Conservation (phyloP, 2,113 vertebrate genomes). For the Embiotoca jacksoni region DNA sequence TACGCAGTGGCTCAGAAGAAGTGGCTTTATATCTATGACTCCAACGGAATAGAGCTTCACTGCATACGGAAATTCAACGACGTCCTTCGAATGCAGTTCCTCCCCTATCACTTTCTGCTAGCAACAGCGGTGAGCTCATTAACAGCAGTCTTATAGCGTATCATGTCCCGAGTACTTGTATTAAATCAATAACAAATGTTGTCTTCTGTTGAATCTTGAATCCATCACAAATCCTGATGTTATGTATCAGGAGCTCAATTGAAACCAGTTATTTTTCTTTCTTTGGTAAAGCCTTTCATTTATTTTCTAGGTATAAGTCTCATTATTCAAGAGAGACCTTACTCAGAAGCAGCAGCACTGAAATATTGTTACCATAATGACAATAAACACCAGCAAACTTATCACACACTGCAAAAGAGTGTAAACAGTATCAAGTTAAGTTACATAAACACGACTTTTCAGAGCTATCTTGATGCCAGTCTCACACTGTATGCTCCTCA, state of each 20-base stretch:
- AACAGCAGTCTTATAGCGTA: background rate
- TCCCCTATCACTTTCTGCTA: slow-evolving; percentile 90
- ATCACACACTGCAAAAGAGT: no score
- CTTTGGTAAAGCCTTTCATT: no score
- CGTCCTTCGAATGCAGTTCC: slow-evolving; percentile 88
- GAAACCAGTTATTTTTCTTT: no score
- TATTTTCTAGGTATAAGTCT: no score
- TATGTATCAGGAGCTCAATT: background rate
- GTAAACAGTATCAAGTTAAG: no score
- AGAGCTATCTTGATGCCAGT: no score
- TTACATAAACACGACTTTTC: no score
- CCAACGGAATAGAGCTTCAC: slow-evolving; percentile 90
- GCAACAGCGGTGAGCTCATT: slow-evolving; percentile 83
- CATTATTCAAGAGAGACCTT: no score
- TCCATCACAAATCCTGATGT: background rate
- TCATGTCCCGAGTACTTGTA: background rate
- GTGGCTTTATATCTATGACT: slow-evolving; percentile 93
- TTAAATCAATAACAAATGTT: background rate
- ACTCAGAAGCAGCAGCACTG: no score
- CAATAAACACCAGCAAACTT: no score
- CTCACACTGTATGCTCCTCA: no score
- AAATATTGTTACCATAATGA: no score
- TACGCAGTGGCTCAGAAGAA: slow-evolving; percentile 91
- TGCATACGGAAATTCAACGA: slow-evolving; percentile 91
- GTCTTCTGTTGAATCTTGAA: background rate